These are phyloP conservation scores for Ciconia stormi DNA, from an alignment of 2,113 vertebrate species.

Conservation along the genomic window DNA sequence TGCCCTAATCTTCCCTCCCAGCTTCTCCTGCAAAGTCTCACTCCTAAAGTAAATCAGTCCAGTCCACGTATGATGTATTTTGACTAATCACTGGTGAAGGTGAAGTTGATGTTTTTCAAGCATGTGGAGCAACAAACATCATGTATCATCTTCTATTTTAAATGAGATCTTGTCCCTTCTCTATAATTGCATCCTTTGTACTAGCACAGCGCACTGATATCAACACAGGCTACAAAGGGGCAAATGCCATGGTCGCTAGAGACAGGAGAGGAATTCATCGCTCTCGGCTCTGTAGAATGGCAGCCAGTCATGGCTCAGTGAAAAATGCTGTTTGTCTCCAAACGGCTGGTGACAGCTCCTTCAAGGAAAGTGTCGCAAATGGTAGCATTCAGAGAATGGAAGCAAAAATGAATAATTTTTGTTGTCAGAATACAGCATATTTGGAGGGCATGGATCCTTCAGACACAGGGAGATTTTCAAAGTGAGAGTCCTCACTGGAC, in stretches of 20 bases:
- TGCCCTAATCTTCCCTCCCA: neutral
- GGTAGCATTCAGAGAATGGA: neutral
- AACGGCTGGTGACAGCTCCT: neutral
- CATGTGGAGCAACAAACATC: neutral
- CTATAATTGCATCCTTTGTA: neutral
- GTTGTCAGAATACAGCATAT: neutral
- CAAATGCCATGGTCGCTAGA: neutral
- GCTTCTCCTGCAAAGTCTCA: neutral
- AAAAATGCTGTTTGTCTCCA: neutral
- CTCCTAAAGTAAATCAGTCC: neutral
- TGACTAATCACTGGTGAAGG: neutral
- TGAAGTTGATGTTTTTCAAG: neutral
- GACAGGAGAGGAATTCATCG: neutral
- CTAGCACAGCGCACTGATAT: neutral
- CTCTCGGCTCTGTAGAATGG: fast-evolving
- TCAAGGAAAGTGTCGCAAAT: neutral
- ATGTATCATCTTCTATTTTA: neutral
- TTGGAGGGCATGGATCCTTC: neutral
- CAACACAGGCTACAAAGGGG: neutral
- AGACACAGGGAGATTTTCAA: neutral
- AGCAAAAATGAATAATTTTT: neutral
- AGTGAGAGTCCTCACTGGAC: neutral
- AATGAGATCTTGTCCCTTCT: neutral
- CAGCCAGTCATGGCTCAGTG: neutral
- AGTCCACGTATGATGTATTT: neutral